Evolutionary conservation across 2,797 vertebrate species (phyloP), one percentile per base, ranked within the genome.

Genomic region (Fundulus diaphanus): DNA sequence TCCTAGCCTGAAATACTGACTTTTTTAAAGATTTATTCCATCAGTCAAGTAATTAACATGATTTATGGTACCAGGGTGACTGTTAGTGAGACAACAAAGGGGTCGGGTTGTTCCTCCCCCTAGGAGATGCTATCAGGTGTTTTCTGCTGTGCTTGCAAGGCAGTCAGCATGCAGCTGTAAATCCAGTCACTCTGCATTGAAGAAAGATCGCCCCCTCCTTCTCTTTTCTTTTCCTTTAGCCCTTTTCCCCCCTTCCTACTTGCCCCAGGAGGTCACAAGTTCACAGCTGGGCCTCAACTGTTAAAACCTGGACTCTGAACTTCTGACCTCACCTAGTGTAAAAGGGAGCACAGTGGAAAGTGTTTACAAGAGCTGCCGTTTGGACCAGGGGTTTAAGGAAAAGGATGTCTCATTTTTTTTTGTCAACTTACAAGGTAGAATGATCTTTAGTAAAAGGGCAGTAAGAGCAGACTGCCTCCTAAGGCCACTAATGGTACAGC

Each of bases 21-120:
- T 95, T 92, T n/a, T 90, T 87, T 86, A 76, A 92, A 71, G 94
- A 94, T 95, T 94, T 95, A 95, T 95, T 94, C 95, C 90, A 95
- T 95, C 95, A 95, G 93, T 95, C 93, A 93, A 94, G 94, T 95
- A 94, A 96, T 96, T 95, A 96, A 94, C 94, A 95, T 95, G 95
- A 96, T 96, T 96, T 95, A 96, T 95, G 94, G 93, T 49, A 72
- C 82, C 72, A 69, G 88, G 91, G 91, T 92, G 93, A 94, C 94
- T 93, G 94, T 94, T 94, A 92, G 93, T 93, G 92, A 94, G 93
- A 95, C 94, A 95, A 95, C 95, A 96, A 96, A 95, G 94, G 85
- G 93, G 90, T 93, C 85, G 74, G 90, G 79, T 66, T 75, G 88
- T 90, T 89, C 92, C 93, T 92, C 92, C 94, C 92, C 93, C 89